Percentiles rank a stretch among this genome's conserved stretches.
Conservation (phyloP, 2,797 vertebrate species). For the Mormyrus hasselquistii region DNA sequence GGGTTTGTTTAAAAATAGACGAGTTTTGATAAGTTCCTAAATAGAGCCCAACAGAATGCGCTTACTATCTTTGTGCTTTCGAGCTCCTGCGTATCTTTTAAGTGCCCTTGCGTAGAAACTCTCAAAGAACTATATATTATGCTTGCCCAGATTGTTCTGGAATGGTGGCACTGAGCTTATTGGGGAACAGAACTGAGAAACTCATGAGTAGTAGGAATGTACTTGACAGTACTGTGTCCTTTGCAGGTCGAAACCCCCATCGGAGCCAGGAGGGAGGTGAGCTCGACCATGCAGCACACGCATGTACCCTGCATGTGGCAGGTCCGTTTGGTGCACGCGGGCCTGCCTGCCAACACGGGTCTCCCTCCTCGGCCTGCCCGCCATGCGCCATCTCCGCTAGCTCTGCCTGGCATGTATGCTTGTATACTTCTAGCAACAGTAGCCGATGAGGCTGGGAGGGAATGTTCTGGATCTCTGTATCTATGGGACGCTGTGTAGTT, state of each 20-base stretch:
- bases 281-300: background rate
- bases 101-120: background rate
- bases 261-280: constrained; percentile 25
- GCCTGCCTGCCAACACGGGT: background rate
- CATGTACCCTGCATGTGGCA: constrained; percentile 4
- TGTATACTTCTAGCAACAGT: background rate
- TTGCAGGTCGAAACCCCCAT: constrained; percentile 24
- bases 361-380: background rate
- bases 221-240: constrained; percentile 18
- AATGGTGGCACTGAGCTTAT: background rate
- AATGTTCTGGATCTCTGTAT: background rate
- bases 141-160: background rate
- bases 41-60: background rate
- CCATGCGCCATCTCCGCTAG: background rate
- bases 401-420: background rate
- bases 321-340: background rate
- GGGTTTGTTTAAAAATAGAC: background rate
- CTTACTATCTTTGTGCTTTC: background rate
- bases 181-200: background rate
- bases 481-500: background rate
- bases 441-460: background rate
- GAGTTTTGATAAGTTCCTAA: constrained; percentile 3
- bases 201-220: background rate
- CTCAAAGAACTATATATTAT: background rate
- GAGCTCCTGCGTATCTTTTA: background rate